Evolutionary conservation across 64 coral and sea anemone genomes (phyloP).

Genomic region (Stichodactyla mertensii): DNA sequence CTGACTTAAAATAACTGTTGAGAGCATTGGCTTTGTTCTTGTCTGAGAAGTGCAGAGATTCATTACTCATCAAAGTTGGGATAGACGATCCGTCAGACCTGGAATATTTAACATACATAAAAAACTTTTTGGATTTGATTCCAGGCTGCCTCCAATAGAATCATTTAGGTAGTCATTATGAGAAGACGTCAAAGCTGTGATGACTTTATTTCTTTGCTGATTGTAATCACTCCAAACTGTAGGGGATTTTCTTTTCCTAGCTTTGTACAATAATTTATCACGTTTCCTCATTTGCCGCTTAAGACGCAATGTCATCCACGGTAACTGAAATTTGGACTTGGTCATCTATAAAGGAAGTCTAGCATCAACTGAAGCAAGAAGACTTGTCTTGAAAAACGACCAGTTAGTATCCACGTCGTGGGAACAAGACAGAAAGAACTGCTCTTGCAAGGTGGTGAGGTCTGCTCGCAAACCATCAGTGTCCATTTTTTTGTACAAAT

Average conservation of each 20-base stretch:
- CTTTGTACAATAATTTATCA: slow-evolving; percentile 34
- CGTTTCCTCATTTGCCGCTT: slow-evolving; percentile 59
- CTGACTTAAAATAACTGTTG: slow-evolving; percentile 44
- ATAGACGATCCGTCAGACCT: slow-evolving; percentile 24
- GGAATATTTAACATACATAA: background rate
- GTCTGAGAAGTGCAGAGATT: slow-evolving; percentile 23
- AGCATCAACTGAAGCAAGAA: slow-evolving; percentile 36
- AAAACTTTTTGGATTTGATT: slow-evolving; percentile 36
- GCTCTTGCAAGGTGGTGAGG: background rate
- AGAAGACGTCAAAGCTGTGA: slow-evolving; percentile 28
- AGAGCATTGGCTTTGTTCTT: slow-evolving; percentile 42
- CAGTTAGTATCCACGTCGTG: slow-evolving; percentile 45
- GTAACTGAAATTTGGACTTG: slow-evolving; percentile 26
- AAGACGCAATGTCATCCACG: slow-evolving; percentile 27
- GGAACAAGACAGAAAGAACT: slow-evolving; percentile 41
- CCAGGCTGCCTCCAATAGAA: slow-evolving; percentile 14
- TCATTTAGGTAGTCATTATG: slow-evolving; percentile 35
- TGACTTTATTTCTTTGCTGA: slow-evolving; percentile 51
- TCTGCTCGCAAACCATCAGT: slow-evolving; percentile 22
- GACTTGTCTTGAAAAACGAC: slow-evolving; percentile 33
- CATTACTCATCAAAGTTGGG: slow-evolving; percentile 5
- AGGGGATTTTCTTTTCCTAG: slow-evolving; percentile 24
- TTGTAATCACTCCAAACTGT: slow-evolving; percentile 17
- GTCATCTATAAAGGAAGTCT: slow-evolving; percentile 34
- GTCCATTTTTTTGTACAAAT: slow-evolving; percentile 41